Base-by-base conservation (phyloP, 2,888 invertebrate species). In the Enoplolaimus lenunculus region DNA sequence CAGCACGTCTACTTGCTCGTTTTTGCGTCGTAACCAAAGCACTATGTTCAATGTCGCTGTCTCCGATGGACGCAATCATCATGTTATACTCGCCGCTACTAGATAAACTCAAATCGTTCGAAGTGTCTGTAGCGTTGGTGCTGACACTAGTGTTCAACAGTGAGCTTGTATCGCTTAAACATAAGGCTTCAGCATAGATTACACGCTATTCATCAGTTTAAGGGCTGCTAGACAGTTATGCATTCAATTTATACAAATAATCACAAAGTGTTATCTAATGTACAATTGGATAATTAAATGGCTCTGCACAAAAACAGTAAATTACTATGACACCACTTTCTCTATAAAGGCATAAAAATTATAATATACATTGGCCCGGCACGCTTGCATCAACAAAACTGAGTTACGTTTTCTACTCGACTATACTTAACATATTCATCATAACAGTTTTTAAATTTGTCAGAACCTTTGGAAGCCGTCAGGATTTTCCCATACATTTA, bases 401-500 rank as follows among this genome's bases (percentile, higher is more conserved):
- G n/a, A n/a, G n/a, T n/a, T n/a, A n/a, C n/a, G n/a, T n/a, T n/a
- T n/a, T n/a, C n/a, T n/a, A n/a, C n/a, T n/a, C n/a, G n/a, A n/a
- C n/a, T n/a, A n/a, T n/a, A n/a, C n/a, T n/a, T n/a, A n/a, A n/a
- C n/a, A n/a, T n/a, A n/a, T n/a, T n/a, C n/a, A n/a, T n/a, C n/a
- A n/a, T 45, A 45, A 21, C 45, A 13, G 45, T 45, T 13, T 13
- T 21, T 45, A 45, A 45, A 45, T 13, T 45, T 45, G 45, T 45
- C 7, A 13, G 21, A 13, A 45, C 45, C 45, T 45, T 7, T 45
- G 45, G 21, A 45, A 45, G 21, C 21, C 67, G 29, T 13, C 7
- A 3, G 67, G 67, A 13, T 3, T 66, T n/a, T 66, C 29, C 67
- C 87, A 92, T 73, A 85, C 84, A 80, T 94, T 93, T 65, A 94